Evolutionary conservation across 2,113 vertebrate species (phyloP).

Genomic region (Lepidothrix coronata): DNA sequence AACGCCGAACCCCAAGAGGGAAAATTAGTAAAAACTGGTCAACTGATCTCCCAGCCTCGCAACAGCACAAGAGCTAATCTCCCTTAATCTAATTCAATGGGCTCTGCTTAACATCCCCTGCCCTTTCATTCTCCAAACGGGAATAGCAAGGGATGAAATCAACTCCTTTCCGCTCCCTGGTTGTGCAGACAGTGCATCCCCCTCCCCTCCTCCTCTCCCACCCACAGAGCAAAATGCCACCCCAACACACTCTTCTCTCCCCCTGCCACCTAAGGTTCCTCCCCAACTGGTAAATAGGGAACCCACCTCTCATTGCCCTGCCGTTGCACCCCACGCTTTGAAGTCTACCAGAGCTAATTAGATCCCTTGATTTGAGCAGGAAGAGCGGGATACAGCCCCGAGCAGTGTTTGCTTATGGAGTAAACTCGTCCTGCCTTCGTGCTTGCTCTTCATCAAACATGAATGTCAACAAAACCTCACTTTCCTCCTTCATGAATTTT

Average conservation of each 20-base stretch:
- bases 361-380: background rate
- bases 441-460: constrained; percentile 70
- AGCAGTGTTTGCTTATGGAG: constrained; percentile 54
- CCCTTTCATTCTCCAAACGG: constrained; percentile 12
- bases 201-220: background rate
- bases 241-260: background rate
- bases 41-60: constrained; percentile 1
- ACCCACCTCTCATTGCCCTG: background rate
- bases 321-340: background rate
- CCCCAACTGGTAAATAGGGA: background rate
- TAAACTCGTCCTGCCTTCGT: background rate
- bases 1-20: constrained; percentile 33
- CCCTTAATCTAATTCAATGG: constrained; percentile 22
- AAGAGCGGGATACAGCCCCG: background rate
- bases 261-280: background rate
- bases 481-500: constrained; percentile 68
- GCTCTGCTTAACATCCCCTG: constrained; percentile 22
- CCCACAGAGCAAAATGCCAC: background rate
- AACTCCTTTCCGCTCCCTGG: constrained; percentile 10
- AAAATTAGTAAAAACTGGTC: constrained; percentile 28
- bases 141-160: constrained; percentile 32
- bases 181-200: background rate
- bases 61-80: background rate
- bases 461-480: constrained; percentile 71
- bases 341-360: constrained; percentile 15